Evolutionary conservation across 2,797 vertebrate genomes (phyloP).

Genomic region (Microctenopoma lineatum): DNA sequence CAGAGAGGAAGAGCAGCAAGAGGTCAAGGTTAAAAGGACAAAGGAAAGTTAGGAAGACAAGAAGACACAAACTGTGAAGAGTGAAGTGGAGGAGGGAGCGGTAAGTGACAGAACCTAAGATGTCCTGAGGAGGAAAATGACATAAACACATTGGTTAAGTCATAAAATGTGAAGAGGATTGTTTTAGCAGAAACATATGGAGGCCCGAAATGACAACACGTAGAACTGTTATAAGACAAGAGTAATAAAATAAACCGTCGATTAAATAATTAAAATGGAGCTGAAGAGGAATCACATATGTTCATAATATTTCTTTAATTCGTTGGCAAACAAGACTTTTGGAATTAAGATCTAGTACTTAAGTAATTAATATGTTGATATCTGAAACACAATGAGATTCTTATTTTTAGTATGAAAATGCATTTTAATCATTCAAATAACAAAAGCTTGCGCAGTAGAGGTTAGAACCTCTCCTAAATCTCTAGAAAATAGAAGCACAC

Average conservation of each 20-base stretch:
- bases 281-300: neutral
- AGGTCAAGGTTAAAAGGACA: constrained; percentile 80
- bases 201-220: constrained; percentile 25
- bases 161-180: constrained; percentile 21
- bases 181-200: constrained; percentile 4
- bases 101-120: constrained; percentile 47
- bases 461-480: too few species aligned
- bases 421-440: too few species aligned
- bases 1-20: constrained; percentile 82
- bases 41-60: constrained; percentile 75
- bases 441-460: too few species aligned
- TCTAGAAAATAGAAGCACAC: too few species aligned
- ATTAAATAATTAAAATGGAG: neutral
- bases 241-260: neutral
- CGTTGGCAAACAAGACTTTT: too few species aligned
- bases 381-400: too few species aligned
- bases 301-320: neutral
- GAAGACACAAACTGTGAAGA: constrained; percentile 55
- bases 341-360: too few species aligned
- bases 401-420: too few species aligned
- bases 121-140: constrained; percentile 42
- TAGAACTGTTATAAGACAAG: neutral
- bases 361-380: too few species aligned
- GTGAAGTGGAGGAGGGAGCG: constrained; percentile 35
- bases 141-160: constrained; percentile 23